Base-by-base conservation (phyloP, 2,888 invertebrate species). In the Dascillus cervinus region DNA sequence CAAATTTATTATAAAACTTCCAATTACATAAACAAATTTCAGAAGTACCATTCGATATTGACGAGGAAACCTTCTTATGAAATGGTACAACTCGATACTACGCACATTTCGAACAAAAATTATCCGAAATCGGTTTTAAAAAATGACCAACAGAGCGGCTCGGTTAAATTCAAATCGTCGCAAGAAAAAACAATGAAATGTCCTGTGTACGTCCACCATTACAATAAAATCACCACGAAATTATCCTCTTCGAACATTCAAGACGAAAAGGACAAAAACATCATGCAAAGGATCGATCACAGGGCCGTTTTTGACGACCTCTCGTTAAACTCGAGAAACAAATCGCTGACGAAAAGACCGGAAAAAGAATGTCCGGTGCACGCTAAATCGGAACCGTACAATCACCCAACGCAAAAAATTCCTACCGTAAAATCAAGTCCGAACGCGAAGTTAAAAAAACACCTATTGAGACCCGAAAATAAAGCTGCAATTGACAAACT, bases 401-500 rank as follows among this genome's bases (percentile, higher is more conserved):
- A 28, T 28, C 2, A n/a, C 12, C 1, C 11, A 3, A 6, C 13
- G 3, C n/a, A n/a, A n/a, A 31, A 24, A 12, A 13, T 25, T 11
- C 20, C 28, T 5, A n/a, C 13, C 3, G 5, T 10, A 21, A 28
- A 21, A 20, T 27, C 32, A 3, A 27, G 8, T 4, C 21, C 13
- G 3, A 29, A 4, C 20, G 10, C 34, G 13, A 45, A 43, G 13
- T 34, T 26, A 4, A 38, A 32, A 31, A 43, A 36, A 24, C 29
- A 24, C 3, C 15, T 22, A 14, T 11, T 37, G n/a, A 30, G 21
- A 15, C 26, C 37, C 6, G 34, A 34, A 52, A 12, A 33, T 13
- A 38, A 50, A 35, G 41, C 43, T n/a, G 43, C 50, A 3, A 34
- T 56, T 11, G 49, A 58, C 22, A 58, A 52, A 39, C 33, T 64